Percentiles rank a stretch among this genome's conserved stretches.
phyloP scores from a whole-genome alignment of 2,888 invertebrate genomes.

The Allolobophora icterica region DNA sequence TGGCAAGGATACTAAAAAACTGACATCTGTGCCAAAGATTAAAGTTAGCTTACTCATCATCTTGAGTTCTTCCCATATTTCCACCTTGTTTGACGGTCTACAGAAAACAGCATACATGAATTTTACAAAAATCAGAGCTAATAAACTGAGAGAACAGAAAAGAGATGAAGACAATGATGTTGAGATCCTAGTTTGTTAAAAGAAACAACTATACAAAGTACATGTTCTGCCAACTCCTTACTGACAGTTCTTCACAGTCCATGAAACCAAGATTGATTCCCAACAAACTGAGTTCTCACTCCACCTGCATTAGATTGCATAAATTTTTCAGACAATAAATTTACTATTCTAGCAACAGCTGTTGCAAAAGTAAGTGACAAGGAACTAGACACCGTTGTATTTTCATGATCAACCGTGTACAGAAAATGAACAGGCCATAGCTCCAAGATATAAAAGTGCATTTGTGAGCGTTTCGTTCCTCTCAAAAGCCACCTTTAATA shows the following conservation, averaged over 20 bases:
- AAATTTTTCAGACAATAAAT: not conserved
- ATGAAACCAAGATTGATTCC: not conserved
- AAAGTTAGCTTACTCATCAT: constrained; percentile 65
- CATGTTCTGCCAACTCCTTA: not conserved
- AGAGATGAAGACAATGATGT: not conserved
- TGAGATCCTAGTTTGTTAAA: too few relatives aligned
- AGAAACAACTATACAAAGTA: not conserved
- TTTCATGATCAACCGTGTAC: too few relatives aligned
- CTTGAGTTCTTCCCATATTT: constrained; percentile 85
- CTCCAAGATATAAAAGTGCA: too few relatives aligned
- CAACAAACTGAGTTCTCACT: not conserved
- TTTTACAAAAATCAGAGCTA: too few relatives aligned
- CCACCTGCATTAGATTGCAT: not conserved
- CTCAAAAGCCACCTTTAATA: too few relatives aligned
- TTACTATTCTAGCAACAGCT: not conserved
- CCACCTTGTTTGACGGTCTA: constrained; percentile 72
- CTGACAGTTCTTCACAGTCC: not conserved
- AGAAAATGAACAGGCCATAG: too few relatives aligned
- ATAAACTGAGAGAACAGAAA: not conserved
- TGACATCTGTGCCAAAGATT: not conserved
- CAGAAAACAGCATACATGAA: constrained; percentile 32
- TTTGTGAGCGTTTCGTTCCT: too few relatives aligned
- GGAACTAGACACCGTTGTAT: too few relatives aligned
- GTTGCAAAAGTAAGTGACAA: too few relatives aligned
- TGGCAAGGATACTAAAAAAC: not conserved